phyloP scores from a whole-genome alignment of 1,140 invertebrate species.

The Magallana gigas region DNA sequence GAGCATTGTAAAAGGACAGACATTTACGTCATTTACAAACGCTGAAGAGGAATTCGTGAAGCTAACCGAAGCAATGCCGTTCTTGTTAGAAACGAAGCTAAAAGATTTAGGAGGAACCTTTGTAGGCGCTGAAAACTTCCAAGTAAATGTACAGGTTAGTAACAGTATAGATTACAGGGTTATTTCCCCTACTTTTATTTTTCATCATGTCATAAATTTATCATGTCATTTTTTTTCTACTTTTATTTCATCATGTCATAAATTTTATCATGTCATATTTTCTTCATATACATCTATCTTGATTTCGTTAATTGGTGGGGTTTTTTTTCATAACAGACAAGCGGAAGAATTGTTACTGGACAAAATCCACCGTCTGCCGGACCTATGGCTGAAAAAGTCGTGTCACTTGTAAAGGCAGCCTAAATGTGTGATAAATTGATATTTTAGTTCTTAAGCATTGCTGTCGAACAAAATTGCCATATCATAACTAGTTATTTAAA shows the following conservation, averaged over 20 bases:
- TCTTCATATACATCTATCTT: too few species aligned
- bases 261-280: too few species aligned
- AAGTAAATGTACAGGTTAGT: conserved; percentile 62
- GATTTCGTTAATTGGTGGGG: neutral
- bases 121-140: conserved; percentile 51
- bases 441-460: too few species aligned
- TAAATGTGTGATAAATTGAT: too few species aligned
- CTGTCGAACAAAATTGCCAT: too few species aligned
- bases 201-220: too few species aligned
- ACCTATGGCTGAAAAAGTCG: conserved; percentile 12
- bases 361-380: conserved; percentile 67
- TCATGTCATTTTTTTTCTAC: too few species aligned
- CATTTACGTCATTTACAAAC: conserved; percentile 69
- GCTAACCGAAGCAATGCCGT: conserved; percentile 65
- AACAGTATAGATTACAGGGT: too few species aligned
- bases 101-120: conserved; percentile 64
- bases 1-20: conserved; percentile 63
- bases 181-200: too few species aligned
- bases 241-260: too few species aligned
- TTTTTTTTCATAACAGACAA: neutral
- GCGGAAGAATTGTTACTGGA: conserved; percentile 60
- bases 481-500: too few species aligned
- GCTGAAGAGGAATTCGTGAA: conserved; percentile 66
- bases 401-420: neutral
- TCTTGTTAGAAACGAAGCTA: conserved; percentile 68